Evolutionary conservation across 2,113 vertebrate species (phyloP).

Genomic region (Sander lucioperca): DNA sequence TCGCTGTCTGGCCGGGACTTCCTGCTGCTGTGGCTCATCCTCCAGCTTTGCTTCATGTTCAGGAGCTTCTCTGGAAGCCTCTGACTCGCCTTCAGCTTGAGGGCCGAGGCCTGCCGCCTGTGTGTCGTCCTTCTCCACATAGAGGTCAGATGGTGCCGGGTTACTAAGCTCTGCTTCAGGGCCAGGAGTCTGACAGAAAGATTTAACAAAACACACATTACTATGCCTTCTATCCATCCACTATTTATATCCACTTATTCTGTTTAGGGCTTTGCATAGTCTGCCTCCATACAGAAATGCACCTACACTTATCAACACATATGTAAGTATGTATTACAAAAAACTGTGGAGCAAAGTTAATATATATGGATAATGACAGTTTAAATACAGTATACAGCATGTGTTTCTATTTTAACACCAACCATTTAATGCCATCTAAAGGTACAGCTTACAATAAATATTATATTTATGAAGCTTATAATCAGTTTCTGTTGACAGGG

Average conservation of each 20-base stretch:
- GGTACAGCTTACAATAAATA: neutral
- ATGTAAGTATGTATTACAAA: neutral
- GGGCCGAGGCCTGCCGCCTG: neutral
- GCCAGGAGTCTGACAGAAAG: constrained; percentile 44
- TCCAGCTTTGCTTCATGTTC: constrained; percentile 17
- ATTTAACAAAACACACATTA: neutral
- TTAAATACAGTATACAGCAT: neutral
- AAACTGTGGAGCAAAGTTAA: neutral
- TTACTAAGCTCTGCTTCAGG: constrained; percentile 37
- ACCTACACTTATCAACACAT: neutral
- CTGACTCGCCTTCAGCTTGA: constrained; percentile 20
- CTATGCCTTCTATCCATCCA: neutral
- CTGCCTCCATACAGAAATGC: neutral
- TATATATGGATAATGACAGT: neutral
- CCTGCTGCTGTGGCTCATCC: constrained; percentile 43
- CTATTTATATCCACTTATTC: neutral
- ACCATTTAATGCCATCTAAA: neutral
- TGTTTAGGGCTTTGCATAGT: neutral
- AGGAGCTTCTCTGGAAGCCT: constrained; percentile 40
- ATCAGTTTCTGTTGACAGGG: neutral
- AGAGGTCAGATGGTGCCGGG: constrained; percentile 34
- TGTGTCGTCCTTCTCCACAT: neutral
- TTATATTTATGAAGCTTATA: neutral
- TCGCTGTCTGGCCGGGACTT: constrained; percentile 63
- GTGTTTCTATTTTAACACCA: constrained; percentile 25